Percentiles rank a stretch among this genome's conserved stretches.
phyloP scores from a whole-genome alignment of 2,888 invertebrate genomes.

The Amblyteles armatorius region DNA sequence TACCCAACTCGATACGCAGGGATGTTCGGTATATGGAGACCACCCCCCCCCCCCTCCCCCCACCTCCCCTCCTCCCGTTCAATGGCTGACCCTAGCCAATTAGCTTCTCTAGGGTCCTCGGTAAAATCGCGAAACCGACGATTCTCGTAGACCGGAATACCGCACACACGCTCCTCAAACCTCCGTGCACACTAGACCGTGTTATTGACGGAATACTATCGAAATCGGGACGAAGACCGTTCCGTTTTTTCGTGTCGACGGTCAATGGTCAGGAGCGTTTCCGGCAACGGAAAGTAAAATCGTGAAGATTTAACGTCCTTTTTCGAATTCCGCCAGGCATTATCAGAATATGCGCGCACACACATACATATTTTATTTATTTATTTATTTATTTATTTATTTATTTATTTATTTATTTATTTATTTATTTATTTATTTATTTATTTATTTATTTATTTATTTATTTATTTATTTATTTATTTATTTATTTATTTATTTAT shows the following conservation, averaged over 20 bases:
- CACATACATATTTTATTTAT: too few species aligned
- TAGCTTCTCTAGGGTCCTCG: constrained; percentile 77
- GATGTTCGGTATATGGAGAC: constrained; percentile 58
- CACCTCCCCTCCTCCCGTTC: constrained; percentile 50
- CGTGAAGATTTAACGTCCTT: not conserved
- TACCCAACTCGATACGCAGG: constrained; percentile 68
- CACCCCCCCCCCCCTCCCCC: too few species aligned
- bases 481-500: too few species aligned
- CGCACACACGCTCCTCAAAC: not conserved
- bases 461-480: too few species aligned
- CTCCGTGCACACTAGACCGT: not conserved
- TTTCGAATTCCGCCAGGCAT: not conserved
- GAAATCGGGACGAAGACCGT: constrained; percentile 17
- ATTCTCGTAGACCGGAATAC: constrained; percentile 19
- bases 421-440: too few species aligned
- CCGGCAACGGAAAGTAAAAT: not conserved
- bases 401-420: too few species aligned
- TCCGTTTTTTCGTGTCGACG: not conserved
- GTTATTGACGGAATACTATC: not conserved
- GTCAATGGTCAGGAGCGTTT: not conserved
- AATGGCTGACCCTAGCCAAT: constrained; percentile 79
- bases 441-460: too few species aligned
- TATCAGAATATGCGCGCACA: not conserved
- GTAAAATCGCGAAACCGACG: constrained; percentile 74
- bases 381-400: too few species aligned